These are phyloP conservation scores for Periophthalmus modestus DNA, from an alignment of 2,113 vertebrate species.

Conservation along the genomic window DNA sequence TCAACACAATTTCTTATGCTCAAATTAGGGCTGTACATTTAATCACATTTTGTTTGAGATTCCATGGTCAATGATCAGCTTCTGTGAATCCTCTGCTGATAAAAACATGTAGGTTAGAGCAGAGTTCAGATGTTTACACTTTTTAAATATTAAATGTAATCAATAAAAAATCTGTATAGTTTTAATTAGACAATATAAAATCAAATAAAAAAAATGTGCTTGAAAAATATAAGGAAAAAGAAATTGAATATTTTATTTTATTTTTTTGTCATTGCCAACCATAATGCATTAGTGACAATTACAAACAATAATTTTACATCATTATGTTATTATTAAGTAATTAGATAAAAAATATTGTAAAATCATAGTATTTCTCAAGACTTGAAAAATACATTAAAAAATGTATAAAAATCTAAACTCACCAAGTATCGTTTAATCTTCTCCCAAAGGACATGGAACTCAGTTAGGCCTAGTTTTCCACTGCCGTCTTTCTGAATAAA, in stretches of 20 bases:
- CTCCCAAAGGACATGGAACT: conserved; percentile 94
- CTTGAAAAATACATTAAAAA: neutral
- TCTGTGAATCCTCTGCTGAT: too few species aligned
- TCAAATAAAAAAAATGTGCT: too few species aligned
- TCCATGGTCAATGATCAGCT: too few species aligned
- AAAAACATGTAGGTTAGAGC: too few species aligned
- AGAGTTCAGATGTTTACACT: neutral
- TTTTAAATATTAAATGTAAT: neutral
- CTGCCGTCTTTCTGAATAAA: conserved; percentile 83
- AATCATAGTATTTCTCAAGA: neutral
- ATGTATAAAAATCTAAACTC: conserved; percentile 32
- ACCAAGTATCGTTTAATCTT: conserved; percentile 91
- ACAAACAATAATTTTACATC: neutral
- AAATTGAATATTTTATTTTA: too few species aligned
- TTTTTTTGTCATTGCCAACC: too few species aligned
- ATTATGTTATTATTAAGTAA: too few species aligned
- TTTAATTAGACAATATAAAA: neutral
- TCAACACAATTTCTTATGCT: too few species aligned
- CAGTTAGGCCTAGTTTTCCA: conserved; percentile 87
- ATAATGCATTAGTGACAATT: too few species aligned
- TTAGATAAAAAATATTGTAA: neutral
- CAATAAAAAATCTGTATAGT: neutral
- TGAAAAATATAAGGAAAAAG: too few species aligned
- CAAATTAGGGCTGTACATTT: too few species aligned
- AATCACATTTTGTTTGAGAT: too few species aligned